Evolutionary conservation across 2,797 vertebrate species (phyloP), one percentile per base, ranked within the genome.

Genomic region (Sandelia bainsii): DNA sequence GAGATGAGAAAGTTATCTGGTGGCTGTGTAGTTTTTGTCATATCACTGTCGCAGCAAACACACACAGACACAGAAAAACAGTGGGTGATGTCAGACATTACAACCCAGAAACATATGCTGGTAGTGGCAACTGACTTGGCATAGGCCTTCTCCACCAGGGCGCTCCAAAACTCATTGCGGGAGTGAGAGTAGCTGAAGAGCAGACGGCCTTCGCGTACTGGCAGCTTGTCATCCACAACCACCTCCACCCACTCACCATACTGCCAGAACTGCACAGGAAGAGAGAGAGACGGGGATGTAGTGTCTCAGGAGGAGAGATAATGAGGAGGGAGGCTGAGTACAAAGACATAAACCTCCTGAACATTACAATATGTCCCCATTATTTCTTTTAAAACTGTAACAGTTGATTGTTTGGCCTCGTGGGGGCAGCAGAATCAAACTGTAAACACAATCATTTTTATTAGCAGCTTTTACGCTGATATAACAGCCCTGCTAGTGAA

Each of bases 171-270:
- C 91, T 95, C 95, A 20, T 93, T 89, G 53, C 85, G 91, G 77
- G 91, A 92, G 85, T 89, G 84, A 85, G 95, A 95, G 90, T 93
- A 94, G 86, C 93, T 94, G 93, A 95, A 96, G 83, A 96, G 93
- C 90, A 96, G 94, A 81, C 91, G 93, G 77, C 93, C 93, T 54
- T 90, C 75, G 29, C 91, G 91, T 57, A 94, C 93, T 39, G 95
- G 95, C 85, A 96, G 93, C 86, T 80, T 89, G 91, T 96, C 95
- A 76, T 96, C 95, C 80, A 96, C 93, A 69, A 95, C 93, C 89
- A 96, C 95, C 84, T 96, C 95, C 86, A 95, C 91, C 95, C 95
- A 96, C 89, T 93, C 92, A 70, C 95, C 95, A 89, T 95, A 96
- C 93, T 94, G 95, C 95, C 95, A 96, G 93, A 96, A 95, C 95